A percentile compares a stretch with the other conserved stretches of the same genome.
These are phyloP conservation scores for Ivindomyrus marchei DNA, from an alignment of 2,113 vertebrate genomes.

Conservation along the genomic window DNA sequence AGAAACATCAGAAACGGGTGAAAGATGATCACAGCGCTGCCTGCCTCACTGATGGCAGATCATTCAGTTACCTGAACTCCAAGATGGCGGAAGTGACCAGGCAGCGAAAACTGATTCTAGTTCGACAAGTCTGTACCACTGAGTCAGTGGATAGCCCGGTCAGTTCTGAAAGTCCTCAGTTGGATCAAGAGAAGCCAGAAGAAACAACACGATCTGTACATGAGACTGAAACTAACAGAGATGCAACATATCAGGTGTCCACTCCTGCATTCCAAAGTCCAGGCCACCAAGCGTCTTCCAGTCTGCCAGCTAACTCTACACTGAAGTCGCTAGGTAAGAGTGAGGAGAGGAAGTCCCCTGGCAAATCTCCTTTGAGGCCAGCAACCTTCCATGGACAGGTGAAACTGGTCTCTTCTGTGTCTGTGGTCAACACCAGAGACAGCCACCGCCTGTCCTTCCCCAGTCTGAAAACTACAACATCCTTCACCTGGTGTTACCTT, in stretches of 20 bases:
- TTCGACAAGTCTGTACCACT: constrained; percentile 86
- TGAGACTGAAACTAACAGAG: constrained; percentile 54
- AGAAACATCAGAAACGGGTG: constrained; percentile 92
- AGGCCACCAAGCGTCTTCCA: constrained; percentile 35
- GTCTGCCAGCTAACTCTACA: constrained; percentile 41
- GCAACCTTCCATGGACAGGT: constrained; percentile 57
- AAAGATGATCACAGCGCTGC: constrained; percentile 89
- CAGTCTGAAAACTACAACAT: constrained; percentile 87
- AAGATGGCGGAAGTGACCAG: constrained; percentile 69
- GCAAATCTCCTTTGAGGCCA: constrained; percentile 54
- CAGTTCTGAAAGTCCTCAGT: constrained; percentile 62
- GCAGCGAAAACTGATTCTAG: constrained; percentile 81
- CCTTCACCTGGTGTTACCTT: constrained; percentile 92
- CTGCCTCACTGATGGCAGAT: constrained; percentile 66
- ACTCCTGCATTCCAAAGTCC: constrained; percentile 44
- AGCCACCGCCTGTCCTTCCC: constrained; percentile 75
- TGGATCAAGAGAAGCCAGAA: constrained; percentile 50
- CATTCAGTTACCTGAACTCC: constrained; percentile 57
- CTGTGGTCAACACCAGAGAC: constrained; percentile 62
- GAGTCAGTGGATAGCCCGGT: constrained; percentile 77
- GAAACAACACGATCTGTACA: constrained; percentile 46
- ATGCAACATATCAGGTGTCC: constrained; percentile 35
- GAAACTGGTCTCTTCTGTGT: constrained; percentile 55
- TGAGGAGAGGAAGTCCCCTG: constrained; percentile 65
- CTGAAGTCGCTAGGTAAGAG: constrained; percentile 57